Conservation (phyloP, 2,888 invertebrate species). For the Fragum whitleyi region DNA sequence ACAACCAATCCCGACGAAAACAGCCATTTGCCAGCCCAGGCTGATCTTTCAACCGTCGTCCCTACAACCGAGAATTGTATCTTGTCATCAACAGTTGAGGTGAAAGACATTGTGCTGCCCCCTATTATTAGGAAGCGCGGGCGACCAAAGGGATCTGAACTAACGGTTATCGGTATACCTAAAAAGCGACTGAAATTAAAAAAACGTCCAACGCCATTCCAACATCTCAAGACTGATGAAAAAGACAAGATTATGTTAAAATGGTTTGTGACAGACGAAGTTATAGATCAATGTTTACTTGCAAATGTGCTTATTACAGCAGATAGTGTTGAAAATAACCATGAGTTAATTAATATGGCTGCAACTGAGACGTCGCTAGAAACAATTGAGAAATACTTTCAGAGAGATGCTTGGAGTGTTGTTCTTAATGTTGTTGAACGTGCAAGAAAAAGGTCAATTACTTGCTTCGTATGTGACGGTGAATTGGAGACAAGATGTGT, state of each 20-base stretch:
- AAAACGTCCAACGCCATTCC: not conserved
- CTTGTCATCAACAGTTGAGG: not conserved
- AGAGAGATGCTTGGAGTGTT: constrained; percentile 8
- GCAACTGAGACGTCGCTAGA: constrained; percentile 14
- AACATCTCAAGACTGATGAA: not conserved
- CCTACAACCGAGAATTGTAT: not conserved
- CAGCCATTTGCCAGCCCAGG: too few relatives aligned
- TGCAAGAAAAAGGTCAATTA: not conserved
- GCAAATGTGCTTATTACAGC: constrained; percentile 2
- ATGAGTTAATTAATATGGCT: constrained; percentile 10
- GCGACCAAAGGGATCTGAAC: constrained; percentile 23
- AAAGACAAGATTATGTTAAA: not conserved
- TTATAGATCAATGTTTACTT: not conserved
- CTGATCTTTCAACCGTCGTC: not conserved
- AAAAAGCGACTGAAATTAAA: constrained; percentile 15
- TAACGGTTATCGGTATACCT: constrained; percentile 24
- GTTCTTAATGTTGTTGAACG: not conserved
- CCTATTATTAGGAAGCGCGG: constrained; percentile 12
- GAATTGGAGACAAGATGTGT: constrained; percentile 21
- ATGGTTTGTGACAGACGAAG: constrained; percentile 9
- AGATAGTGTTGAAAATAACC: constrained; percentile 1
- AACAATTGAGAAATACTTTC: constrained; percentile 13
- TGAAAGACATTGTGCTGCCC: constrained; percentile 6
- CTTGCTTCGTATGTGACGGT: not conserved
- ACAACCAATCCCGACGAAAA: too few relatives aligned